phyloP scores from a whole-genome alignment of 64 coral and sea anemone genomes.

The Trachythela sp. region DNA sequence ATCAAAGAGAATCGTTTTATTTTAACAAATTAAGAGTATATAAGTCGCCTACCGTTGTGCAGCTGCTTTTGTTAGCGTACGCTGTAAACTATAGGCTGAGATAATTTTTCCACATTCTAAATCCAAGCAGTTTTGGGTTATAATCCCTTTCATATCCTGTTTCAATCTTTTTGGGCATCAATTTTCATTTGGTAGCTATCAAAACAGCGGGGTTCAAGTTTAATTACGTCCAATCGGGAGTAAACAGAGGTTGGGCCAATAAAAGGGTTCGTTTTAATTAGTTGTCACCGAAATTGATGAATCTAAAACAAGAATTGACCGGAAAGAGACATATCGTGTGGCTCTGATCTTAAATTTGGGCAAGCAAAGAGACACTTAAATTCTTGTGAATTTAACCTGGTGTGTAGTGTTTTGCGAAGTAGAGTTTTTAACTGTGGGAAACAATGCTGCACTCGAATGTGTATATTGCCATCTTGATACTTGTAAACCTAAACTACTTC shows the following conservation, averaged over 20 bases:
- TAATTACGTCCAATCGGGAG: constrained; percentile 17
- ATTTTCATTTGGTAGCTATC: constrained; percentile 16
- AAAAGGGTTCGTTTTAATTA: constrained; percentile 24
- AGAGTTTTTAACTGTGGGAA: constrained; percentile 8
- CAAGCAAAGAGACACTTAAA: not conserved
- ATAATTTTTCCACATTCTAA: not conserved
- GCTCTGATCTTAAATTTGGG: not conserved
- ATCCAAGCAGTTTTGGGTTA: not conserved
- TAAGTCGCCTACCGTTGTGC: not conserved
- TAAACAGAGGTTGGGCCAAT: constrained; percentile 18
- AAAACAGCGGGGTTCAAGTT: constrained; percentile 11
- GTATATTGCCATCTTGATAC: constrained; percentile 10
- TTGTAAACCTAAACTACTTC: constrained; percentile 5
- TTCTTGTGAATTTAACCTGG: constrained; percentile 2
- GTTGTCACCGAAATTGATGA: constrained; percentile 24
- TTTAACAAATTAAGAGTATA: not conserved
- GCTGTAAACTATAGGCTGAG: not conserved
- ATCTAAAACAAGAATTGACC: constrained; percentile 20
- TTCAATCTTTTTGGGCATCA: not conserved
- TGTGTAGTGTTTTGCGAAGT: not conserved
- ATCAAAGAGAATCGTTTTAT: constrained; percentile 21
- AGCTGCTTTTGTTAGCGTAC: not conserved
- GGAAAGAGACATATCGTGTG: constrained; percentile 8
- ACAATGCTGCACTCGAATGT: not conserved
- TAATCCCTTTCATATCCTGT: not conserved